Conservation (phyloP, 2,113 vertebrate species). For the Hemiscyllium ocellatum region DNA sequence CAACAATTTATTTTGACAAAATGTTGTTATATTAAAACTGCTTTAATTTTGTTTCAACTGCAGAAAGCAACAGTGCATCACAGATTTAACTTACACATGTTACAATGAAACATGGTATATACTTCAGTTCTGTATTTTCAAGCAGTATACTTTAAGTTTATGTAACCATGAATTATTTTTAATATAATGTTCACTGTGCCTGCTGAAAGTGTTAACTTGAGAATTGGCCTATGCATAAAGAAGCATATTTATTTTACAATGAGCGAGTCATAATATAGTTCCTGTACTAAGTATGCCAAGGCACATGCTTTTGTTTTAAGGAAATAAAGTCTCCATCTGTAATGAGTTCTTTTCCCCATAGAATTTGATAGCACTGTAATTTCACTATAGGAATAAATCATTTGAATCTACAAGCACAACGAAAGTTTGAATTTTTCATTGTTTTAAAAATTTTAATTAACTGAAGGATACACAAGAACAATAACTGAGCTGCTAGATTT, state of each 20-base stretch:
- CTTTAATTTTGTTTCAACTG: slow-evolving; percentile 14
- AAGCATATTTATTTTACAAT: slow-evolving; percentile 37
- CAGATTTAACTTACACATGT: slow-evolving; percentile 32
- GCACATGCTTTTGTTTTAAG: slow-evolving; percentile 52
- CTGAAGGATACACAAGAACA: slow-evolving; percentile 10
- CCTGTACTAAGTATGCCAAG: slow-evolving; percentile 20
- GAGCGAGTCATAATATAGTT: slow-evolving; percentile 32
- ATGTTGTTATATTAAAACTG: neutral
- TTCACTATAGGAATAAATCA: slow-evolving; percentile 68
- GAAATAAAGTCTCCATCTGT: slow-evolving; percentile 64
- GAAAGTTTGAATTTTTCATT: slow-evolving; percentile 18
- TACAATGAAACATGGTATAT: slow-evolving; percentile 3
- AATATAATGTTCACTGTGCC: slow-evolving; percentile 29
- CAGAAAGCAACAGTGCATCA: neutral
- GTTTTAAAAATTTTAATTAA: slow-evolving; percentile 31
- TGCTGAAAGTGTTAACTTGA: slow-evolving; percentile 37
- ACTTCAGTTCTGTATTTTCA: slow-evolving; percentile 26
- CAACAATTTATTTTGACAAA: slow-evolving; percentile 13
- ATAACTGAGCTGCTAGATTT: slow-evolving; percentile 19
- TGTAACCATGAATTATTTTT: slow-evolving; percentile 29
- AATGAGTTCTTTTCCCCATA: slow-evolving; percentile 60
- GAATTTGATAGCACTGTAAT: slow-evolving; percentile 59
- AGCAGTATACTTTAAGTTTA: slow-evolving; percentile 22
- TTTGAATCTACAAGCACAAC: slow-evolving; percentile 34
- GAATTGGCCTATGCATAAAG: slow-evolving; percentile 33